These are phyloP conservation scores for Anthoscopus minutus DNA, from an alignment of 2,113 vertebrate genomes.

Conservation along the genomic window DNA sequence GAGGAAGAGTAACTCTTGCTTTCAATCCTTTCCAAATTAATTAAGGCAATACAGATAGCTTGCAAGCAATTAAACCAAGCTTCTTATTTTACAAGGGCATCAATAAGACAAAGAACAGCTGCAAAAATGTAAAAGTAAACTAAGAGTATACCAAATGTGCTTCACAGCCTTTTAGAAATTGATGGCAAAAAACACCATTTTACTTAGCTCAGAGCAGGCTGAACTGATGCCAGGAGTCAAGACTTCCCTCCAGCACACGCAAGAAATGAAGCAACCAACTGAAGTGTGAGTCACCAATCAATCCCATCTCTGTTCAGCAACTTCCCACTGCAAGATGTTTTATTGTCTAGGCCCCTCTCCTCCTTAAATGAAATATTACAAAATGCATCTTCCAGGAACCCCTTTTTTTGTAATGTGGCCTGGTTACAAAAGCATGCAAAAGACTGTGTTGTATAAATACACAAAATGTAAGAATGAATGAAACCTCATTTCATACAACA, in stretches of 20 bases:
- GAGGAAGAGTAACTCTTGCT: background rate
- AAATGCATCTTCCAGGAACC: background rate
- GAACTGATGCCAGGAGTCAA: background rate
- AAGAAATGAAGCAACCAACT: background rate
- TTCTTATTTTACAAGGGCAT: background rate
- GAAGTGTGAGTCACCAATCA: background rate
- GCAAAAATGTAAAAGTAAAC: background rate
- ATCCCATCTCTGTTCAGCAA: background rate
- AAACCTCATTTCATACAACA: background rate
- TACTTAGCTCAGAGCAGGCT: background rate
- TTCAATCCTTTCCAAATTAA: background rate
- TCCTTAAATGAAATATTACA: background rate
- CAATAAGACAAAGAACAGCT: background rate
- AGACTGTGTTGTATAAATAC: background rate
- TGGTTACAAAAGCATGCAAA: background rate
- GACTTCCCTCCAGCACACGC: background rate
- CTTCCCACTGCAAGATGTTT: background rate
- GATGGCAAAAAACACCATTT: background rate
- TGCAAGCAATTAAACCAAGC: background rate
- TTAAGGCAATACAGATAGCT: background rate
- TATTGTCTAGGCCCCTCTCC: background rate
- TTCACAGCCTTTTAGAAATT: background rate
- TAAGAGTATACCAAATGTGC: accelerated
- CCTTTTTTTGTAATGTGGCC: background rate
- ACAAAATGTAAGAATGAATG: background rate